Conservation (phyloP, 2,113 vertebrate genomes). For the Fregetta grallaria region DNA sequence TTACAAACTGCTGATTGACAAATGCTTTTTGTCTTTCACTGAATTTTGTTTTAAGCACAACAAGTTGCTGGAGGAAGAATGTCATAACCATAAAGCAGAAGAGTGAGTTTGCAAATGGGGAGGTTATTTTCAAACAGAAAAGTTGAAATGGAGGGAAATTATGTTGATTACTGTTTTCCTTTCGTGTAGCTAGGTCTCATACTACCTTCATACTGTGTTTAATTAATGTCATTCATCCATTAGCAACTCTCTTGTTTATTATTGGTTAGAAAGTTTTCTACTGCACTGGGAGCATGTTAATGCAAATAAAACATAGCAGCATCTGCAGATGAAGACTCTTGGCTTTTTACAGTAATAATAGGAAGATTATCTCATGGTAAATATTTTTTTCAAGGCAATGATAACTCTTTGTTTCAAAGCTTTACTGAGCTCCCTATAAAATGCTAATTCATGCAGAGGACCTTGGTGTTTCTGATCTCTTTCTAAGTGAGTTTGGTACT, state of each 20-base stretch:
- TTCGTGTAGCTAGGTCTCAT: neutral
- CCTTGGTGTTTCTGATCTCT: neutral
- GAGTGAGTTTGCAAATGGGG: neutral
- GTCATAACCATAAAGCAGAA: neutral
- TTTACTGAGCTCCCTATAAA: neutral
- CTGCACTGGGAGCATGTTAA: neutral
- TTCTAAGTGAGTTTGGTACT: neutral
- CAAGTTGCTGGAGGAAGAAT: neutral
- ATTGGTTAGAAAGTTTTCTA: neutral
- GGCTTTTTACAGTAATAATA: neutral
- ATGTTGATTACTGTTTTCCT: neutral
- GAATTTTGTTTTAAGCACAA: neutral
- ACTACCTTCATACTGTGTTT: neutral
- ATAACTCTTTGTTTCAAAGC: neutral
- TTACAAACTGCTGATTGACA: neutral
- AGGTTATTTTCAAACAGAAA: neutral
- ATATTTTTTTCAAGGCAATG: neutral
- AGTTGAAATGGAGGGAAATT: neutral
- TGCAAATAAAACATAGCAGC: neutral
- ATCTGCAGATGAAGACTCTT: neutral
- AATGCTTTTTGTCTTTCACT: neutral
- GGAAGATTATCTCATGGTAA: neutral
- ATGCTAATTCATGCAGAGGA: neutral
- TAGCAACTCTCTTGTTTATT: neutral
- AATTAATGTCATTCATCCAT: neutral